Base-by-base conservation (phyloP, 2,113 vertebrate genomes). In the Apaloderma vittatum region DNA sequence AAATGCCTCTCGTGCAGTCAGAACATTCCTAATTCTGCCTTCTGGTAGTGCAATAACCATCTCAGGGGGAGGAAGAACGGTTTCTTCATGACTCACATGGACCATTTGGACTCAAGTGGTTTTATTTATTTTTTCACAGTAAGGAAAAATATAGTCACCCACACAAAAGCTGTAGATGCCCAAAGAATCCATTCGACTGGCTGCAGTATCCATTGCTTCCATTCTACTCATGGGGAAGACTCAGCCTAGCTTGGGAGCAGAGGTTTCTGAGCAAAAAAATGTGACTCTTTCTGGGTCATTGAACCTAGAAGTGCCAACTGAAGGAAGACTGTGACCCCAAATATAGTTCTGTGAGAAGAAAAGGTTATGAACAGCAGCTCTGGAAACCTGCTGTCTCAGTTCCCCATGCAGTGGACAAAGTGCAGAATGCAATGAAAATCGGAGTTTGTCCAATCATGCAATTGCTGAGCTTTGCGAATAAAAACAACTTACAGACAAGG, bases 51-150 rank as follows among this genome's bases (percentile, higher is more conserved):
- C 93, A 94, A 52, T 68, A 76, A 84, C 20, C 77, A 7, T 48
- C 75, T 66, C 58, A 62, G 76, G 17, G 12, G 18, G 21, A 82
- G 46, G 54, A 86, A 81, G 32, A 87, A 81, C 1, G 1, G 9
- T 59, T 90, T 86, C 73, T 78, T 80, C 66, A 29, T 88, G 54
- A 86, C 52, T 95, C 90, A 82, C 11, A 48, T 54, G 57, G 54
- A 90, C 49, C 86, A 85, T 88, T 95, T 95, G 78, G 65, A 80
- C 61, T 75, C 22, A 86, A 84, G 11, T 54, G 58, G 23, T 68
- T 94, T 92, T 73, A 72, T 93, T 86, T 74, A 82, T 83, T 86
- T 88, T 79, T 88, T 95, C 16, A 2, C 23, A 59, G 90, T 73
- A 79, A 75, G 62, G 37, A 57, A 74, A 82, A 87, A 66, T 30